Conservation (phyloP, 1,140 invertebrate genomes). For the Diabrotica undecimpunctata region DNA sequence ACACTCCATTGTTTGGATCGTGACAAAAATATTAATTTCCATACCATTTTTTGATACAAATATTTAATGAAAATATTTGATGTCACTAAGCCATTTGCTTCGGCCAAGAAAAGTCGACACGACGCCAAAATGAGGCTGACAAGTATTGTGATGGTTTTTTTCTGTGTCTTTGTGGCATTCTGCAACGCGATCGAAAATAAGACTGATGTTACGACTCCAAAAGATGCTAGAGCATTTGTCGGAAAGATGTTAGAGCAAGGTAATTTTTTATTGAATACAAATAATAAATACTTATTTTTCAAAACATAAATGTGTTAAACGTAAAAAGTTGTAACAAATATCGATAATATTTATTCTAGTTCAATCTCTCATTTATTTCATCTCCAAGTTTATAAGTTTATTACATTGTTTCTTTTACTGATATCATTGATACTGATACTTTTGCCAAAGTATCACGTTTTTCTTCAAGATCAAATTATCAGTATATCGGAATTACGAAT, state of each 20-base stretch:
- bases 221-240: conserved; percentile 14
- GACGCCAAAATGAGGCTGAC: not conserved
- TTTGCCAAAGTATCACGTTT: too few relatives aligned
- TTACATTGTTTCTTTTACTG: too few relatives aligned
- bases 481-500: too few relatives aligned
- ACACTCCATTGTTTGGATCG: conserved; percentile 7
- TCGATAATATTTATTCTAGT: too few relatives aligned
- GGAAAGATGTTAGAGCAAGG: conserved; percentile 32
- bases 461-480: too few relatives aligned
- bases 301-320: too few relatives aligned
- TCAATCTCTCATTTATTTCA: too few relatives aligned
- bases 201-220: not conserved
- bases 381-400: too few relatives aligned
- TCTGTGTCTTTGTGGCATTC: conserved; percentile 4
- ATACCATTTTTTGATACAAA: conserved; percentile 7
- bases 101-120: not conserved
- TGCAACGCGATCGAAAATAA: conserved; percentile 8
- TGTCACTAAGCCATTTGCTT: not conserved
- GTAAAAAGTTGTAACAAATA: too few relatives aligned
- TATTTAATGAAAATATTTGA: not conserved
- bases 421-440: too few relatives aligned
- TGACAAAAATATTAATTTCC: conserved; percentile 8
- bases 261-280: conserved; percentile 15
- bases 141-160: not conserved
- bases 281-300: too few relatives aligned